Conservation (phyloP, 2,113 vertebrate genomes). For the Macrotus californicus region DNA sequence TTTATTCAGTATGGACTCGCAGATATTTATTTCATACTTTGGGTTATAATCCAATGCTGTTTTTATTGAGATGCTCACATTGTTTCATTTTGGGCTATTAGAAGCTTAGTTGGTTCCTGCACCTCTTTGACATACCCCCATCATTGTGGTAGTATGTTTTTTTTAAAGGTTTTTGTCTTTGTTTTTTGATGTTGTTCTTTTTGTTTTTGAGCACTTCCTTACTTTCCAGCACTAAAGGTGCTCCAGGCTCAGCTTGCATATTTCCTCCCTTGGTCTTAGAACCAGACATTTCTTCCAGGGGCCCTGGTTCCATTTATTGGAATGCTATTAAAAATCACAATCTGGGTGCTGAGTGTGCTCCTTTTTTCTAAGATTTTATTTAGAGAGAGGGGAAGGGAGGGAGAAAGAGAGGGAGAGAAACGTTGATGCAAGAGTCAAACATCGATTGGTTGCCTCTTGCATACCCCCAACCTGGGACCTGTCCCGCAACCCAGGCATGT, state of each 20-base stretch:
- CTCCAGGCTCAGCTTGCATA: not conserved
- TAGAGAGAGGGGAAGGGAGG: no score
- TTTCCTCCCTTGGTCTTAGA: not conserved
- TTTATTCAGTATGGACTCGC: not conserved
- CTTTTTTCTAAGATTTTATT: not conserved
- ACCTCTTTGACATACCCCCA: not conserved
- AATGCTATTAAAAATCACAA: constrained; percentile 8
- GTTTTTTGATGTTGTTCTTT: not conserved
- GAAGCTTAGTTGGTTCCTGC: not conserved
- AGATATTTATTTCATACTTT: not conserved
- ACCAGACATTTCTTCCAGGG: not conserved
- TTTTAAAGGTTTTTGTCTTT: not conserved
- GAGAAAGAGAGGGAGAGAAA: no score
- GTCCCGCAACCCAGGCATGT: no score
- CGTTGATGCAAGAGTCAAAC: no score
- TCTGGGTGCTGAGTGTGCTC: not conserved
- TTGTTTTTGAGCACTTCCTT: not conserved
- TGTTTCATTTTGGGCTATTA: not conserved
- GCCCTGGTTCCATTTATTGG: not conserved
- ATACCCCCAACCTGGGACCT: no score
- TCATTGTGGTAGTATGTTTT: not conserved
- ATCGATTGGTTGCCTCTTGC: no score
- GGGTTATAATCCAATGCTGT: not conserved
- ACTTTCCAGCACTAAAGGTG: not conserved
- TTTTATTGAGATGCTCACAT: constrained; percentile 2